Evolutionary conservation across 2,888 invertebrate species (phyloP).

Genomic region (Diarsia mendica): DNA sequence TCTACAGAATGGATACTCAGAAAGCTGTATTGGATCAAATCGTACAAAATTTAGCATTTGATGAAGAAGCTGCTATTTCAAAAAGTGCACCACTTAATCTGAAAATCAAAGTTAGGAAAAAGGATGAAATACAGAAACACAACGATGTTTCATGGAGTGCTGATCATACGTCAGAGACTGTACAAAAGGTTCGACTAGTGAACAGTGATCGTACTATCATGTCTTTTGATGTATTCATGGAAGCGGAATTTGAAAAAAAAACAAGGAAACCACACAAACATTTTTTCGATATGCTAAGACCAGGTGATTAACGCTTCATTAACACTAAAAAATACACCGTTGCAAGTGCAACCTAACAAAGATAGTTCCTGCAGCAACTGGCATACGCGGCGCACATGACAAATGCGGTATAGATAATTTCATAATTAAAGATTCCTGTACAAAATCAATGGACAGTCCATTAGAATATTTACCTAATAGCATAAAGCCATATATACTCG

Average conservation of each 20-base stretch:
- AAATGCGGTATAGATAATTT: no score
- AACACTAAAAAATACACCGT: neutral
- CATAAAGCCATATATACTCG: neutral
- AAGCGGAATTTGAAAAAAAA: conserved; percentile 73
- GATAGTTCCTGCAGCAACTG: no score
- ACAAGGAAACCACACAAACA: conserved; percentile 70
- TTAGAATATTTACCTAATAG: neutral
- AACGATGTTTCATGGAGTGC: conserved; percentile 70
- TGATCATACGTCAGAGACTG: conserved; percentile 50
- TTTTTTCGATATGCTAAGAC: conserved; percentile 46
- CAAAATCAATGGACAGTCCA: neutral
- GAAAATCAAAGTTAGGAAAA: conserved; percentile 81
- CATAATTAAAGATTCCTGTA: no score
- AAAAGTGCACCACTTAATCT: conserved; percentile 78
- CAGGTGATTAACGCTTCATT: conserved; percentile 42
- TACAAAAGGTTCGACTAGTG: conserved; percentile 75
- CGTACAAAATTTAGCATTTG: conserved; percentile 78
- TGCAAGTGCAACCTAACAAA: no score
- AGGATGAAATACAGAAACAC: conserved; percentile 67
- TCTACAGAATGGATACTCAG: conserved; percentile 70
- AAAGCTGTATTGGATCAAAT: conserved; percentile 71
- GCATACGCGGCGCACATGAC: no score
- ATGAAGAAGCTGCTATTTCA: conserved; percentile 76
- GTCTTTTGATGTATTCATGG: conserved; percentile 82
- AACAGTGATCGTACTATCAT: conserved; percentile 84